Evolutionary conservation across 2,113 vertebrate genomes (phyloP), one percentile per base, ranked within the genome.

Genomic region (Hippocampus mohnikei): DNA sequence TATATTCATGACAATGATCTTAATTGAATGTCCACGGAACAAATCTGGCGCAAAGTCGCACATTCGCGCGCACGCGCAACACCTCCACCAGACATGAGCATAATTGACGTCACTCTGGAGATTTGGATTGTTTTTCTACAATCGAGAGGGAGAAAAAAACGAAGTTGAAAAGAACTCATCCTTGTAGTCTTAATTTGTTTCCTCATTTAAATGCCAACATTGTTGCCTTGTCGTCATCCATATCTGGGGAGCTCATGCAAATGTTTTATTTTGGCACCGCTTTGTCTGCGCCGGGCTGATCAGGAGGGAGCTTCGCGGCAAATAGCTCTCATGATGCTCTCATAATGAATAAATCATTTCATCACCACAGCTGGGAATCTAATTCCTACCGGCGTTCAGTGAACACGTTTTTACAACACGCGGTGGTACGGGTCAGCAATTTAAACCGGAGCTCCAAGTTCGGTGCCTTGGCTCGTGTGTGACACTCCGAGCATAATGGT

Each of bases 321-420:
- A 76, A 88, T 80, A 65, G 66, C 78, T 85, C 67, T 58, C 61
- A 25, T 64, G 73, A 87, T 81, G 76, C 71, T 72, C 74, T 77
- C 68, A 58, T 86, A 75, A 91, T 92, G 88, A 92, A 92, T 92
- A 88, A 90, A 89, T 92, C 18, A 92, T 91, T 90, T 80, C 80
- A 82, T 83, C 85, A 63, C 84, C 83, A 88, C 86, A 66, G 70
- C 66, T 58, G 85, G 84, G 70, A 85, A 81, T 72, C 71, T 85
- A 77, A 87, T 88, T 87, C 76, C 80, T 77, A 76, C 80, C 90
- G 91, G 89, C 84, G 89, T 89, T 86, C 71, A 87, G 73, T 23
- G 60, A 72, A 79, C 80, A 78, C 62, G 85, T 81, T 80, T 83
- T 83, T 77, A 82, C 75, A 84, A 56, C 76, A 81, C 67, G 79